phyloP scores from a whole-genome alignment of 2,888 invertebrate genomes.

The Arctia plantaginis region DNA sequence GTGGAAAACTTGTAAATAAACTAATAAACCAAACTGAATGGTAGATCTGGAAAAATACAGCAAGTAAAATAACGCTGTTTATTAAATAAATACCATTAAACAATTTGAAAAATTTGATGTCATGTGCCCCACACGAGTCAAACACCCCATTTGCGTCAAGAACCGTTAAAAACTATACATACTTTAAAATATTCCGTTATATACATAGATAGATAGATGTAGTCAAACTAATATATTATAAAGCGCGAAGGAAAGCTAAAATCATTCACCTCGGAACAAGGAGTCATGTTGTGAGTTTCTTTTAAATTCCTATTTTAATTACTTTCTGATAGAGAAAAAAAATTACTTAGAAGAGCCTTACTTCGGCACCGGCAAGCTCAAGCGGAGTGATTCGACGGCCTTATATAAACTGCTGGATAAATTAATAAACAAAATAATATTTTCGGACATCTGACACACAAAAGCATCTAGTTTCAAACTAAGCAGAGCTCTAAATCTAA shows the following conservation, averaged over 20 bases:
- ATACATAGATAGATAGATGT: neutral
- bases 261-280: neutral
- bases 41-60: too few species aligned
- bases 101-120: neutral
- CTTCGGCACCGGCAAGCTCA: neutral
- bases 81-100: neutral
- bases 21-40: too few species aligned
- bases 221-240: neutral
- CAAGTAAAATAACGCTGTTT: rapidly evolving
- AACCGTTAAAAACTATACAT: neutral
- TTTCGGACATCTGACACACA: too few species aligned
- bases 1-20: too few species aligned
- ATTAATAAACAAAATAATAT: too few species aligned
- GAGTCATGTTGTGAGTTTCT: neutral
- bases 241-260: neutral
- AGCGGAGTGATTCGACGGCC: neutral
- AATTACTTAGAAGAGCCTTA: neutral
- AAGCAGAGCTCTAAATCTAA: neutral
- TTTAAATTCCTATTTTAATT: neutral
- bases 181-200: neutral
- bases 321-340: neutral
- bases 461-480: too few species aligned
- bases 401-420: neutral
- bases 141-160: neutral
- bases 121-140: neutral